Conservation (phyloP, 2,113 vertebrate genomes). For the Scomber colias region DNA sequence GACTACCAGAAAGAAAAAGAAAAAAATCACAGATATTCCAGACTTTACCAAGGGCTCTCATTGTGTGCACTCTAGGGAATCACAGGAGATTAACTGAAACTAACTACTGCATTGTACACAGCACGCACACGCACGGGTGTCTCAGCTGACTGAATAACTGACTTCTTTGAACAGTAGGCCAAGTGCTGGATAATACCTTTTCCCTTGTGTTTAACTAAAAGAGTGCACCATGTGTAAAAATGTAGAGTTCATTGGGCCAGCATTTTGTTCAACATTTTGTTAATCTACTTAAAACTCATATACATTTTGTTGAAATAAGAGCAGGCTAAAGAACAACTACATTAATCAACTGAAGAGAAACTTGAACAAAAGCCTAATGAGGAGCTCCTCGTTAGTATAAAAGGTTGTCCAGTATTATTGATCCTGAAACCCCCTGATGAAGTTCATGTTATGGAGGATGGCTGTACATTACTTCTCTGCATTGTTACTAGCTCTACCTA, state of each 20-base stretch:
- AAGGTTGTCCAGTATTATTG: conserved; percentile 14
- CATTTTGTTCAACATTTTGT: background rate
- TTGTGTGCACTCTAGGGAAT: background rate
- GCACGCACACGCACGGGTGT: background rate
- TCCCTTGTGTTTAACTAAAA: background rate
- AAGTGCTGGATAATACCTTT: background rate
- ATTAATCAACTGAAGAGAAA: conserved; percentile 25
- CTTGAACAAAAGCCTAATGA: conserved; percentile 12
- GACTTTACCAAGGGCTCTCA: background rate
- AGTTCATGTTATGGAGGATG: conserved; percentile 3
- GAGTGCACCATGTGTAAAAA: background rate
- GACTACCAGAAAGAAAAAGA: conserved; percentile 6
- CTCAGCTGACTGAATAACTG: background rate
- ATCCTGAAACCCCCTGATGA: conserved; percentile 14
- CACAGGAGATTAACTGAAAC: background rate
- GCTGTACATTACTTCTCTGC: conserved; percentile 12
- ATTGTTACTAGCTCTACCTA: conserved; percentile 74
- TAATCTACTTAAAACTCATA: background rate
- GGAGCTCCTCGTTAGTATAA: conserved; percentile 22
- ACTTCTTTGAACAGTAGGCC: background rate
- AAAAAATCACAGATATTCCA: background rate
- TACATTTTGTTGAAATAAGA: conserved; percentile 4
- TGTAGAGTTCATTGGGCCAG: background rate
- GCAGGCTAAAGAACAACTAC: background rate
- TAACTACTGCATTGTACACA: background rate